A percentile compares a stretch with the other conserved stretches of the same genome.
These are phyloP conservation scores for Sepiola atlantica DNA, from an alignment of 2,888 invertebrate species.

Conservation along the genomic window DNA sequence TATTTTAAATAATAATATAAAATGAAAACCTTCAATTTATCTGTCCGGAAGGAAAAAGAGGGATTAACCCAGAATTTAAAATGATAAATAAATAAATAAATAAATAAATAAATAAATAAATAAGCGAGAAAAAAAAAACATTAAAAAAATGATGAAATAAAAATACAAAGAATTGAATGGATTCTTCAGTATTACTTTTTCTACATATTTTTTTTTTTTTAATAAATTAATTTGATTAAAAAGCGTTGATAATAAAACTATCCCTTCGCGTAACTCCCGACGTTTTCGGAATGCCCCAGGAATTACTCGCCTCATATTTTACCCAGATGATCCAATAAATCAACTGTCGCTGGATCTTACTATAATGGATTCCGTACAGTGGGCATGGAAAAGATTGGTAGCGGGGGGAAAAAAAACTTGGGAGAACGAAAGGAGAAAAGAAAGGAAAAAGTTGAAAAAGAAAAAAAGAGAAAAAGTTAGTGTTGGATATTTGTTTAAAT, in stretches of 20 bases:
- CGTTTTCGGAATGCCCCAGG: neutral
- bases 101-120: too few relatives aligned
- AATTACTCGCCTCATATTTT: slow-evolving; percentile 6
- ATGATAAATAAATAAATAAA: neutral
- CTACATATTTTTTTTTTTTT: neutral
- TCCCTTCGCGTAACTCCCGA: neutral
- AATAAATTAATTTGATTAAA: slow-evolving; percentile 32
- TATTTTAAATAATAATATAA: too few relatives aligned
- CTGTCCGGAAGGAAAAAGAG: neutral
- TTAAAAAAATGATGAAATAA: neutral
- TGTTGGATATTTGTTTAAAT: too few relatives aligned
- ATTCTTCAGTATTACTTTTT: slow-evolving; percentile 32
- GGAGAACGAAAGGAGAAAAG: neutral
- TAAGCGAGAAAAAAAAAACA: neutral
- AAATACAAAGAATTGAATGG: neutral
- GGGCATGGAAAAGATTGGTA: neutral
- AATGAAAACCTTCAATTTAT: neutral
- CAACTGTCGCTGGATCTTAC: slow-evolving; percentile 4
- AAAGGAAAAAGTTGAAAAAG: neutral
- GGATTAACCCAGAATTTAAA: neutral
- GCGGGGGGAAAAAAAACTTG: too few relatives aligned
- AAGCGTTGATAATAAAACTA: neutral
- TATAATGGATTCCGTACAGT: neutral
- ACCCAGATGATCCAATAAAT: slow-evolving; percentile 8
- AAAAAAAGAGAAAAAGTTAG: neutral